These are phyloP conservation scores for Lepidurus packardi DNA, from an alignment of 1,140 invertebrate genomes.

Conservation along the genomic window DNA sequence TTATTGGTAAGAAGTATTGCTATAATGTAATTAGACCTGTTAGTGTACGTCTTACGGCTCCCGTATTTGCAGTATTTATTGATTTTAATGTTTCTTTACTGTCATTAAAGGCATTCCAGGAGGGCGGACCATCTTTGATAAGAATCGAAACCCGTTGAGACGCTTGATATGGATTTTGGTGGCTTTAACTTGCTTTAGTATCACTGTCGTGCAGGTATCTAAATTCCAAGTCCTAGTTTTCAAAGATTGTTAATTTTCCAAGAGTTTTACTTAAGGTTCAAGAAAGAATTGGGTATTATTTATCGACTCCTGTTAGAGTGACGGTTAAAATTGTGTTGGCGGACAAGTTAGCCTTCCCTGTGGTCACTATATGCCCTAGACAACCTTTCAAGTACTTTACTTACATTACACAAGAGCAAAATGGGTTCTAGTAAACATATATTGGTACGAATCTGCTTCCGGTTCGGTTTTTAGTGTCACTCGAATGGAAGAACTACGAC, in stretches of 20 bases:
- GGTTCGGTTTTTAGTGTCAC: not conserved
- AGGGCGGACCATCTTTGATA: conserved; percentile 24
- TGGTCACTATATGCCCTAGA: conserved; percentile 15
- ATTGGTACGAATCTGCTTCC: not conserved
- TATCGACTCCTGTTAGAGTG: conserved; percentile 18
- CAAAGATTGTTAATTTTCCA: not conserved
- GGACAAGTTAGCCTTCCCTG: conserved; percentile 4
- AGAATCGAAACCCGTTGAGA: conserved; percentile 16
- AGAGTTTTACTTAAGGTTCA: not conserved
- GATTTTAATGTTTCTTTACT: not conserved
- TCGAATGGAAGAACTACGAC: conserved; percentile 25
- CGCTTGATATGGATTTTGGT: conserved; percentile 23
- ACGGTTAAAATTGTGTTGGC: conserved; percentile 17
- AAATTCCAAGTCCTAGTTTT: not conserved
- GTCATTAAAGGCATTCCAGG: conserved; percentile 20
- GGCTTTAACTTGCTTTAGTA: not conserved
- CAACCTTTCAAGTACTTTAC: conserved; percentile 28
- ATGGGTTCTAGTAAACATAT: not conserved
- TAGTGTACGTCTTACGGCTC: no score
- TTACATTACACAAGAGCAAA: not conserved
- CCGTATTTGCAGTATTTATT: not conserved
- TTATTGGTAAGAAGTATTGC: no score
- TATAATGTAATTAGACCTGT: no score
- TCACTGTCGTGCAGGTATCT: conserved; percentile 26
- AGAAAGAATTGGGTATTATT: conserved; percentile 22